Percentiles rank a stretch among this genome's conserved stretches.
These are phyloP conservation scores for Lingula anatina DNA, from an alignment of 2,888 invertebrate species.

Conservation along the genomic window DNA sequence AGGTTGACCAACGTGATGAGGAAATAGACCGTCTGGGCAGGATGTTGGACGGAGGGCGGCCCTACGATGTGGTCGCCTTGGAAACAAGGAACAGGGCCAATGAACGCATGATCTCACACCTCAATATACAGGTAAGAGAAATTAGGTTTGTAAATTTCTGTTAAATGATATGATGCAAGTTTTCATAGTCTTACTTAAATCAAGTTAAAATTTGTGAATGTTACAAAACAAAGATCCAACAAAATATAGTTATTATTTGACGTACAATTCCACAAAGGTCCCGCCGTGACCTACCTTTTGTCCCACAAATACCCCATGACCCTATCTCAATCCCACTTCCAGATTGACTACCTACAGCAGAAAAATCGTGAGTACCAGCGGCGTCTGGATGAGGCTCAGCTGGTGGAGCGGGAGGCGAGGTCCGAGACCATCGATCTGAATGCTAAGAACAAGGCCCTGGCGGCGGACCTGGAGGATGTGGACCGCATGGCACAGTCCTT, in stretches of 20 bases:
- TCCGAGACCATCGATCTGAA: slow-evolving; percentile 20
- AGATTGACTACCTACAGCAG: slow-evolving; percentile 51
- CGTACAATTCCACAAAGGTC: background rate
- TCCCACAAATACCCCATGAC: background rate
- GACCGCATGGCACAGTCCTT: slow-evolving; percentile 40
- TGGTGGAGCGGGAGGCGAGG: slow-evolving; percentile 20
- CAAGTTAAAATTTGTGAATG: background rate
- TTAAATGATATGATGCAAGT: background rate
- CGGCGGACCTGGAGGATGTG: slow-evolving; percentile 35
- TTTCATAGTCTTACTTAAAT: background rate
- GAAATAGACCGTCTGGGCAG: slow-evolving; percentile 50
- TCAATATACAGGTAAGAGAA: slow-evolving; percentile 47
- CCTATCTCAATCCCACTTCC: slow-evolving; percentile 4
- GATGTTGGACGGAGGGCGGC: slow-evolving; percentile 50
- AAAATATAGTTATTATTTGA: background rate
- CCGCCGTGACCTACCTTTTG: background rate
- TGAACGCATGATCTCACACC: slow-evolving; percentile 49
- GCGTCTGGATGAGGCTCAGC: slow-evolving; percentile 28
- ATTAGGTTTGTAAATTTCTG: background rate
- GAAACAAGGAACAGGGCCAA: slow-evolving; percentile 49
- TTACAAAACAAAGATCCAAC: background rate
- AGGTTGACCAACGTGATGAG: slow-evolving; percentile 40
- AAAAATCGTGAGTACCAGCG: slow-evolving; percentile 45
- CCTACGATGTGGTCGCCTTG: slow-evolving; percentile 49
- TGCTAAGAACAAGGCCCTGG: slow-evolving; percentile 27